These are phyloP conservation scores for Cacatua alba DNA, from an alignment of 2,113 vertebrate genomes.

Conservation along the genomic window DNA sequence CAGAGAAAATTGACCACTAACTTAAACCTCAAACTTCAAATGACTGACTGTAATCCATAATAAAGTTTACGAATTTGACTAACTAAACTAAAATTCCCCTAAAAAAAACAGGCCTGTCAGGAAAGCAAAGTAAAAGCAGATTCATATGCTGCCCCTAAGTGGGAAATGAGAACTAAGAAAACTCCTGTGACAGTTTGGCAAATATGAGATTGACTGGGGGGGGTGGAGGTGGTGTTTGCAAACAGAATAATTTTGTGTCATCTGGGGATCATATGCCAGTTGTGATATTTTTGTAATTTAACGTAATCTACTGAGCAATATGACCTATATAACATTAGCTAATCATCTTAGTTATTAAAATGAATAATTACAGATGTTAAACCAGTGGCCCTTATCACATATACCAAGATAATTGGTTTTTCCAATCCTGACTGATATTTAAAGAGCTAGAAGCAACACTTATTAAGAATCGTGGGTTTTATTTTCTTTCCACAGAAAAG, in stretches of 20 bases:
- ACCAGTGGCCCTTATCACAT: neutral
- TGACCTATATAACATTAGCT: conserved; percentile 7
- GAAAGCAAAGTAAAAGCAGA: neutral
- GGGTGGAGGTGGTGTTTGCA: neutral
- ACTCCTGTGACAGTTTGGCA: neutral
- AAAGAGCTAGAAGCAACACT: neutral
- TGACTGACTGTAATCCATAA: neutral
- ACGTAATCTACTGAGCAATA: neutral
- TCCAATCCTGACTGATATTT: neutral
- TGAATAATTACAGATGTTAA: conserved; percentile 48
- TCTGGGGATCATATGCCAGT: neutral
- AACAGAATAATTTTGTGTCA: neutral
- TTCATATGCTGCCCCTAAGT: neutral
- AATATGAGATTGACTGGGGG: neutral
- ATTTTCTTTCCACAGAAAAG: neutral
- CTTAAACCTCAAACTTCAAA: neutral
- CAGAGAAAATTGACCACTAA: neutral
- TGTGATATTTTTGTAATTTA: neutral
- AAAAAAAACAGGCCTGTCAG: neutral
- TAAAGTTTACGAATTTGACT: neutral
- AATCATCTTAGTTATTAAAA: conserved; percentile 45
- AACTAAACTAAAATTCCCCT: neutral
- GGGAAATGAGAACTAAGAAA: neutral
- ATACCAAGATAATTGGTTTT: neutral
- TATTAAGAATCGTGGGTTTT: neutral